These are phyloP conservation scores for Bactericera cockerelli DNA, from an alignment of 1,140 invertebrate species.

Conservation along the genomic window DNA sequence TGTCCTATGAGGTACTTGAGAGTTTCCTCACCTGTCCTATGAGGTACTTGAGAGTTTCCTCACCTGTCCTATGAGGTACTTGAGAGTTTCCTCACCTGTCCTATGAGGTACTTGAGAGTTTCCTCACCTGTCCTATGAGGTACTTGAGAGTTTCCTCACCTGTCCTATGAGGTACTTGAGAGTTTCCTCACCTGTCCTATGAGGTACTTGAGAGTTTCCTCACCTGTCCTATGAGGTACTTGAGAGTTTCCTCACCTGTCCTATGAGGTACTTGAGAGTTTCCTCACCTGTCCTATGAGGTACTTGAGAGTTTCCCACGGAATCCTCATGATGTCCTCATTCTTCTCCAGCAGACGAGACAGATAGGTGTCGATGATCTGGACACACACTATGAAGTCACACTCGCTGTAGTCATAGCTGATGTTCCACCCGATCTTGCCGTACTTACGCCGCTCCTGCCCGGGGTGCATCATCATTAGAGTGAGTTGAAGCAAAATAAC, in stretches of 20 bases:
- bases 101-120: too few relatives aligned
- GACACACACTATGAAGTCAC: conserved; percentile 73
- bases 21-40: too few relatives aligned
- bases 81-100: too few relatives aligned
- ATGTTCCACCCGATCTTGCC: conserved; percentile 90
- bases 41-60: too few relatives aligned
- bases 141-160: too few relatives aligned
- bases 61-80: too few relatives aligned
- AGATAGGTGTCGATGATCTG: conserved; percentile 70
- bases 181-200: too few relatives aligned
- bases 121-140: too few relatives aligned
- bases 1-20: too few relatives aligned
- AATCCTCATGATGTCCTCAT: conserved; percentile 31
- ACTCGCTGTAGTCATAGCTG: conserved; percentile 80
- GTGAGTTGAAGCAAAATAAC: neutral
- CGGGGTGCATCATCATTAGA: too few relatives aligned
- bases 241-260: conserved; percentile 72
- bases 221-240: conserved; percentile 83
- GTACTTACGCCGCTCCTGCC: conserved; percentile 71
- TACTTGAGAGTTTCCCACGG: conserved; percentile 84
- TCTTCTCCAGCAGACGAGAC: conserved; percentile 42
- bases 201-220: too few relatives aligned
- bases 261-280: conserved; percentile 20
- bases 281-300: conserved; percentile 75
- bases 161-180: too few relatives aligned